phyloP scores from a whole-genome alignment of 2,888 invertebrate species.

The Eucriotettix oculatus region DNA sequence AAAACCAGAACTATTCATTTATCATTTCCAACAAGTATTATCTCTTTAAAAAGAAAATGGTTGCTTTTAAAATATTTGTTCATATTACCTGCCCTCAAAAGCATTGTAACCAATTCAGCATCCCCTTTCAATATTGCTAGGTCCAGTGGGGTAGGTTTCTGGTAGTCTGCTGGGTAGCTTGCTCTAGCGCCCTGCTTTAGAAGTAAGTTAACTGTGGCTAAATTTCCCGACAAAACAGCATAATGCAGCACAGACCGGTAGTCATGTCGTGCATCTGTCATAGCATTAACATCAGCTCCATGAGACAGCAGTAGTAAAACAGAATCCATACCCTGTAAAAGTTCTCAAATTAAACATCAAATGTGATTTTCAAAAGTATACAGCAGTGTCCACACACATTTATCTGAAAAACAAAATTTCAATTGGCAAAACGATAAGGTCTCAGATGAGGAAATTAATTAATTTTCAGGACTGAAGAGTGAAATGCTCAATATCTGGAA shows the following conservation, averaged over 20 bases:
- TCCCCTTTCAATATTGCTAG: conserved; percentile 72
- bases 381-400: too few relatives aligned
- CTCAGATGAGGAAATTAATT: too few relatives aligned
- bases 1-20: too few relatives aligned
- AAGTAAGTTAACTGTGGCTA: conserved; percentile 57
- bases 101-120: conserved; percentile 47
- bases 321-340: conserved; percentile 50
- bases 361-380: too few relatives aligned
- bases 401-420: too few relatives aligned
- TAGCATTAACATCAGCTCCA: conserved; percentile 75
- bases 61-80: conserved; percentile 34
- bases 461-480: too few relatives aligned
- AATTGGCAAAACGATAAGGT: too few relatives aligned
- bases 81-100: conserved; percentile 61
- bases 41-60: background rate
- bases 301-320: conserved; percentile 57
- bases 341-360: too few relatives aligned
- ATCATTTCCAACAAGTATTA: too few relatives aligned
- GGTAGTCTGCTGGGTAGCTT: conserved; percentile 40
- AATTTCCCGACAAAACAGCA: conserved; percentile 64
- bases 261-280: conserved; percentile 73
- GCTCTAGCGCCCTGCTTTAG: conserved; percentile 67
- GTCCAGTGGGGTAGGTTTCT: conserved; percentile 67
- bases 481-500: too few relatives aligned
- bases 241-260: conserved; percentile 78